These are phyloP conservation scores for Ichneumon xanthorius DNA, from an alignment of 2,888 invertebrate genomes.

Conservation along the genomic window DNA sequence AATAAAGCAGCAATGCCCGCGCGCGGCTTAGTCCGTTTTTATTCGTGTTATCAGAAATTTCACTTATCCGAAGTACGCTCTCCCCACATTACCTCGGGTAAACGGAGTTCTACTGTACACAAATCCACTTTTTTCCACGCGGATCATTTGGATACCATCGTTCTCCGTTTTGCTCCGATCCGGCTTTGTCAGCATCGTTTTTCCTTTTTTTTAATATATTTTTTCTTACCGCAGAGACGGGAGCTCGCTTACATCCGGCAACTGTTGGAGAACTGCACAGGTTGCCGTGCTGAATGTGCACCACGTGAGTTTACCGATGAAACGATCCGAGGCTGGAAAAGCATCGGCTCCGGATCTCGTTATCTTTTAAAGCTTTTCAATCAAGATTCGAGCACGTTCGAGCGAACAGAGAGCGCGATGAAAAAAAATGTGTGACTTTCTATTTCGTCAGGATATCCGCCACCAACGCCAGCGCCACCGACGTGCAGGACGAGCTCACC, in stretches of 20 bases:
- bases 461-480: slow-evolving; percentile 72
- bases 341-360: slow-evolving; percentile 6
- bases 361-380: slow-evolving; percentile 28
- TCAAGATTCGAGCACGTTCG: slow-evolving; percentile 37
- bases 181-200: neutral
- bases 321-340: neutral
- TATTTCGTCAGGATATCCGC: slow-evolving; percentile 66
- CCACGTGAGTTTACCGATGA: slow-evolving; percentile 71
- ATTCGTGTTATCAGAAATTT: neutral
- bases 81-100: too few relatives aligned
- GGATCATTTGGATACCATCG: too few relatives aligned
- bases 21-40: neutral
- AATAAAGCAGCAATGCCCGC: neutral
- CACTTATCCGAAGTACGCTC: neutral
- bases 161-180: too few relatives aligned
- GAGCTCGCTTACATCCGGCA: slow-evolving; percentile 90
- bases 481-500: slow-evolving; percentile 80
- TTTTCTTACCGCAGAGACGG: slow-evolving; percentile 83
- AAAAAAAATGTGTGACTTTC: slow-evolving; percentile 73
- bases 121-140: neutral
- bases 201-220: slow-evolving; percentile 12
- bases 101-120: too few relatives aligned
- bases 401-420: neutral
- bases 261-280: slow-evolving; percentile 92
- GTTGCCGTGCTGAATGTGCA: slow-evolving; percentile 85